phyloP scores from a whole-genome alignment of 1,140 invertebrate species.

The Zeugodacus cucurbitae region DNA sequence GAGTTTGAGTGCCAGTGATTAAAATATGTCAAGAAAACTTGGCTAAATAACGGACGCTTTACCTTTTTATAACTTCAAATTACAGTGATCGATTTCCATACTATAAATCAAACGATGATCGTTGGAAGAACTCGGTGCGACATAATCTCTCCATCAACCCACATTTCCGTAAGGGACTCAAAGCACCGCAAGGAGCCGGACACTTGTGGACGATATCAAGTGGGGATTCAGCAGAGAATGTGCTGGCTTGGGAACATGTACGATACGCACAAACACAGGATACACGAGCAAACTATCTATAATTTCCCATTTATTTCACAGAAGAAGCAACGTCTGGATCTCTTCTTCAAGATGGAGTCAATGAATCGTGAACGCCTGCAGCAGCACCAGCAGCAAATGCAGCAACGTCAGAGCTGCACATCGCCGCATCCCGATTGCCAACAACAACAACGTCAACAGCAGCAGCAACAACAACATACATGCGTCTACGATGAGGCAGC shows the following conservation, averaged over 20 bases:
- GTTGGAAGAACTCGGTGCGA: constrained; percentile 91
- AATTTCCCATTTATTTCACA: constrained; percentile 42
- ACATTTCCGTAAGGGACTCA: constrained; percentile 86
- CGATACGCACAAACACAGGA: constrained; percentile 40
- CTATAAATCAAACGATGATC: constrained; percentile 86
- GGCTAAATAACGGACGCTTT: too few species aligned
- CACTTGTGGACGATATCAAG: constrained; percentile 86
- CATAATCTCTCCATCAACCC: constrained; percentile 91
- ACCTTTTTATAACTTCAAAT: constrained; percentile 48
- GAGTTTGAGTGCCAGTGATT: too few species aligned
- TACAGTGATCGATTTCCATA: constrained; percentile 84
- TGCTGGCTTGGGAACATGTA: constrained; percentile 65
- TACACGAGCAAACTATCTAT: background rate
- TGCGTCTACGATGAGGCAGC: constrained; percentile 61
- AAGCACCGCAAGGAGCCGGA: constrained; percentile 84
- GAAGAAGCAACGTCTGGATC: constrained; percentile 65
- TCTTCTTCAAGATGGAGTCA: constrained; percentile 66
- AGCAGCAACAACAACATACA: constrained; percentile 46
- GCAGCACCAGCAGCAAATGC: constrained; percentile 53
- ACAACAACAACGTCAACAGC: constrained; percentile 52
- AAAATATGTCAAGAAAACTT: too few species aligned
- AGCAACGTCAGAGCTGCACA: constrained; percentile 46
- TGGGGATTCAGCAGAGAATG: constrained; percentile 67
- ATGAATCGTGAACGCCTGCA: constrained; percentile 60
- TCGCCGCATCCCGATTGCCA: constrained; percentile 42